These are phyloP conservation scores for Polylopha cassiicola DNA, from an alignment of 2,888 invertebrate genomes.

Conservation along the genomic window DNA sequence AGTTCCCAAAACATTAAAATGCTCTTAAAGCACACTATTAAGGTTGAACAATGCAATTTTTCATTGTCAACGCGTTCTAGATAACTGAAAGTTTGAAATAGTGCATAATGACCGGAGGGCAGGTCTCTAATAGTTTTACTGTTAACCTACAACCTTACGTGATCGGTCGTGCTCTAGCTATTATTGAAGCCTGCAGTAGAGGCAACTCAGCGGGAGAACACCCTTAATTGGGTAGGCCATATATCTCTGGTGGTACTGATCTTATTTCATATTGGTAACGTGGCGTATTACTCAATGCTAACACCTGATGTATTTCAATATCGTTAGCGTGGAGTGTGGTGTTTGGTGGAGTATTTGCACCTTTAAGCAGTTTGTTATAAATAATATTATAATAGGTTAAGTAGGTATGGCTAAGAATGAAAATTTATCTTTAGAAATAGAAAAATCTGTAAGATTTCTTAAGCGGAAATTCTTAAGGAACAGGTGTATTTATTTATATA, in stretches of 20 bases:
- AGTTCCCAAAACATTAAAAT: too few species aligned
- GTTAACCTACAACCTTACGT: conserved; percentile 41
- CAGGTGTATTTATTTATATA: too few species aligned
- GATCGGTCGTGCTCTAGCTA: conserved; percentile 65
- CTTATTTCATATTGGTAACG: conserved; percentile 37
- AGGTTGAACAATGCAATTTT: conserved; percentile 46
- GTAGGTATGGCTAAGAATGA: too few species aligned
- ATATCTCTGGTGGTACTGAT: conserved; percentile 47
- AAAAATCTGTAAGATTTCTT: too few species aligned
- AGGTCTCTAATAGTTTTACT: conserved; percentile 59
- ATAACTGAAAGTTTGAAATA: conserved; percentile 56
- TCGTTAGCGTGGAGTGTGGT: too few species aligned
- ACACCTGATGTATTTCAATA: conserved; percentile 18
- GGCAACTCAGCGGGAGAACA: conserved; percentile 61
- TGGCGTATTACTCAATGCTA: conserved; percentile 19
- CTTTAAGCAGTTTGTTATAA: too few species aligned
- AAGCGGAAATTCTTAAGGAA: too few species aligned
- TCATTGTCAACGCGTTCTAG: conserved; percentile 53
- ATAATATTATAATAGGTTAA: too few species aligned
- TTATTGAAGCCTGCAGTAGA: conserved; percentile 62
- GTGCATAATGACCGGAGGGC: conserved; percentile 58
- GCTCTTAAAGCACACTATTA: conserved; percentile 15
- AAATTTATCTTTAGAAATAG: too few species aligned
- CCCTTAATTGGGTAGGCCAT: conserved; percentile 74
- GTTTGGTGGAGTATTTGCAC: too few species aligned